Evolutionary conservation across 2,888 invertebrate species (phyloP), one percentile per base, ranked within the genome.

Genomic region (Iphiclides podalirius): DNA sequence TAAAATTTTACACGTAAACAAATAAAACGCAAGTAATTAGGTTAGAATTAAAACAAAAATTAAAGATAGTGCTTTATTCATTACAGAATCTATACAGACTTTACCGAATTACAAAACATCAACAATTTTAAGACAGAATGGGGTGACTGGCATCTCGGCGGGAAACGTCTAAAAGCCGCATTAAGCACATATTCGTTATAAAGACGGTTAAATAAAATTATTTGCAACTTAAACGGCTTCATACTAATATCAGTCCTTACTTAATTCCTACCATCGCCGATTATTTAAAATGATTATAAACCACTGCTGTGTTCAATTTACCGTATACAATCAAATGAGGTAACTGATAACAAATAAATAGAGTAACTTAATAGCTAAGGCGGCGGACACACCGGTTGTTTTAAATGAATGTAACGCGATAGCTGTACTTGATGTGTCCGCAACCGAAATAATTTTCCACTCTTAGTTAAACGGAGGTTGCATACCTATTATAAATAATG

Each of bases 221-320:
- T 14, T 66, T 70, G 70, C 69, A 59, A 67, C 59, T 46, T 36
- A 54, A 63, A 61, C 4, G n/a, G n/a, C 35, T 74, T 69, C 69
- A 73, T 72, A 71, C 67, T 67, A 75, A 69, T 81, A 87, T 87
- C 87, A 86, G 87, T 87, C 81, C 87, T 77, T 82, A 83, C 86
- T 87, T 87, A 87, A 77, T 60, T 64, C 55, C 83, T 84, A 87
- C 69, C 70, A 67, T 67, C 63, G 60, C 66, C 52, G 53, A 59
- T 58, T 35, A 26, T 44, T 60, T 59, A 41, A 59, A 60, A 57
- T 53, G 52, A 55, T 58, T 49, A 60, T 45, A n/a, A 61, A 59
- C 64, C 60, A 58, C 57, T 64, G 56, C 61, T 54, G 53, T 54
- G 55, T 53, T 26, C 26, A 26, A 26, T 26, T 26, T 8, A n/a